phyloP scores from a whole-genome alignment of 2,888 invertebrate species.

The Acleris cristana region DNA sequence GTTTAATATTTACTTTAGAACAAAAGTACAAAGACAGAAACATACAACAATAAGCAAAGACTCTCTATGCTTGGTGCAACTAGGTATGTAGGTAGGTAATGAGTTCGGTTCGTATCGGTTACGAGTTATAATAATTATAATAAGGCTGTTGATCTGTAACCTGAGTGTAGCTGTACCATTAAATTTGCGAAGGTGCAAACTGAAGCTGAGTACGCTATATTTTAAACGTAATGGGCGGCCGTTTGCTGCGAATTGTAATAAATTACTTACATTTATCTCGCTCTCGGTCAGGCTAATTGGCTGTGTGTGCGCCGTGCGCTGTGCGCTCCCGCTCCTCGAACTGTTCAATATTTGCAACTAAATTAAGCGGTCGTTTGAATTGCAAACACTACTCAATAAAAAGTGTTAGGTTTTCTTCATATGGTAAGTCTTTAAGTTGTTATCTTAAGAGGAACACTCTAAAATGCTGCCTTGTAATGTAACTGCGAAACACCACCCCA shows the following conservation, averaged over 20 bases:
- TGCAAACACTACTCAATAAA: neutral
- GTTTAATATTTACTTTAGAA: too few species aligned
- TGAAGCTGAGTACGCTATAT: constrained; percentile 65
- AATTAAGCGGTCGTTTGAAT: constrained; percentile 18
- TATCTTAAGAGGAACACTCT: too few species aligned
- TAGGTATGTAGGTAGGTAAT: too few species aligned
- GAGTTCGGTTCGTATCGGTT: too few species aligned
- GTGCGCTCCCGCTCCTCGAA: constrained; percentile 4
- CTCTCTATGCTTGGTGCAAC: too few species aligned
- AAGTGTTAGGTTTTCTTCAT: neutral
- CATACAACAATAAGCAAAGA: too few species aligned
- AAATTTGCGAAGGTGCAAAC: constrained; percentile 54
- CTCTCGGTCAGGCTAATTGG: constrained; percentile 69
- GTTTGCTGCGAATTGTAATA: constrained; percentile 67
- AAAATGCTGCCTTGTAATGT: neutral
- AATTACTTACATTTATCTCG: constrained; percentile 76
- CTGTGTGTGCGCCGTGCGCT: constrained; percentile 53
- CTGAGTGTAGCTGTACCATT: constrained; percentile 48
- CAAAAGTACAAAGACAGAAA: too few species aligned
- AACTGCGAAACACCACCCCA: constrained; percentile 4
- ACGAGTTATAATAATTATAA: neutral
- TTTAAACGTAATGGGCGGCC: constrained; percentile 73
- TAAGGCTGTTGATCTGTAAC: constrained; percentile 35
- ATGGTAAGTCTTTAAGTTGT: too few species aligned
- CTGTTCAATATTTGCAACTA: constrained; percentile 22